Percentiles rank a stretch among this genome's conserved stretches.
Conservation (phyloP, 1,140 invertebrate species). For the Zaprionus kolodkinae region DNA sequence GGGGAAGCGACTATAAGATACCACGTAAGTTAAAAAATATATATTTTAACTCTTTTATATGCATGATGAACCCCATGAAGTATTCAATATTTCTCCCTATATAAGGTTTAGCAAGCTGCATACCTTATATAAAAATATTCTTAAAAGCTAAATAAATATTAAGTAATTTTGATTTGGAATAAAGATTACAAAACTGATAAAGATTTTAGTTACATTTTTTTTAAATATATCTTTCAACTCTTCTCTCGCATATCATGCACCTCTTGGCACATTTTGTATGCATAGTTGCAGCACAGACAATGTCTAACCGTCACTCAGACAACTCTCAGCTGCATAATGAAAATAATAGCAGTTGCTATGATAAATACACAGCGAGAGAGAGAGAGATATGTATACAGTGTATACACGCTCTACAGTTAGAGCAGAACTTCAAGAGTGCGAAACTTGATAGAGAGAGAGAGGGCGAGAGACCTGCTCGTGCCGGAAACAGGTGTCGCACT, state of each 20-base stretch:
- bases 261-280: background rate
- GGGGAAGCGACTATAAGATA: background rate
- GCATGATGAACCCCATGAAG: too few relatives aligned
- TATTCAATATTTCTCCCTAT: too few relatives aligned
- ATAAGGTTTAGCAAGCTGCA: too few relatives aligned
- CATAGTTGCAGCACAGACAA: slow-evolving; percentile 30
- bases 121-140: too few relatives aligned
- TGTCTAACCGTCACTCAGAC: slow-evolving; percentile 42
- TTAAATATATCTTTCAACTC: too few relatives aligned
- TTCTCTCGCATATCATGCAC: background rate
- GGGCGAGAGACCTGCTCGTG: slow-evolving; percentile 18
- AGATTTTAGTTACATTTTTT: too few relatives aligned
- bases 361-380: slow-evolving; percentile 15
- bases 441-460: slow-evolving; percentile 8
- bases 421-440: background rate
- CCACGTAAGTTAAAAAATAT: background rate
- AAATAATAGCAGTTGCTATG: slow-evolving; percentile 62
- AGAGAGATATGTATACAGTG: background rate
- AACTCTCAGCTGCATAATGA: slow-evolving; percentile 58
- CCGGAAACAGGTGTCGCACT: slow-evolving; percentile 76
- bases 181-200: too few relatives aligned
- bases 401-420: slow-evolving; percentile 15
- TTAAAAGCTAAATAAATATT: too few relatives aligned
- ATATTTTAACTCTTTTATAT: too few relatives aligned
- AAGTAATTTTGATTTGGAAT: too few relatives aligned